Percentiles rank a stretch among this genome's conserved stretches.
Evolutionary conservation across 2,888 invertebrate genomes (phyloP).

Genomic region (Agonopterix alstromeriana): DNA sequence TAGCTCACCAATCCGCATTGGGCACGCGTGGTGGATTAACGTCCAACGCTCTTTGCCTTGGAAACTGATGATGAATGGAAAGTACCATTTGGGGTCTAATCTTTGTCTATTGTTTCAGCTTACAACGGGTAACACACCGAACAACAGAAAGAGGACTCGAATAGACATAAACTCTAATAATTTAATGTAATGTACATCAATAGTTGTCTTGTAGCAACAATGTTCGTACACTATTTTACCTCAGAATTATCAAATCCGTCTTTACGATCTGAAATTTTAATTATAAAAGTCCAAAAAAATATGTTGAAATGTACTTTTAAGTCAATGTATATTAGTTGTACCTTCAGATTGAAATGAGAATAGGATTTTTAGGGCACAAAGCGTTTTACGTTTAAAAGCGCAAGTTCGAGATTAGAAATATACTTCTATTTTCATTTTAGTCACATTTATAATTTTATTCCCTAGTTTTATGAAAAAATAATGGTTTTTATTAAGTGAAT

Average conservation of each 20-base stretch:
- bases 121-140: constrained; percentile 39
- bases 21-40: too few species aligned
- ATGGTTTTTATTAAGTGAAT: constrained; percentile 1
- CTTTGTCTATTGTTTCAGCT: constrained; percentile 25
- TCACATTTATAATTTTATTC: constrained; percentile 24
- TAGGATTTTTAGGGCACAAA: constrained; percentile 57
- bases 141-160: constrained; percentile 9
- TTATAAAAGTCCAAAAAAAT: not conserved
- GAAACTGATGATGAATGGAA: too few species aligned
- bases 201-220: constrained; percentile 19
- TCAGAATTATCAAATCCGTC: constrained; percentile 28
- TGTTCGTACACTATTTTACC: constrained; percentile 28
- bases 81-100: too few species aligned
- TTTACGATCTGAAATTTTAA: not conserved
- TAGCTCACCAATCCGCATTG: too few species aligned
- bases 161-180: constrained; percentile 22
- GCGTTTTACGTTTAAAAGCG: constrained; percentile 13
- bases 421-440: constrained; percentile 74
- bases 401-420: constrained; percentile 18
- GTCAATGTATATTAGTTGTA: not conserved
- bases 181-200: constrained; percentile 26
- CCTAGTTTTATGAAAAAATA: not conserved
- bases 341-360: constrained; percentile 62
- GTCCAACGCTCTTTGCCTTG: too few species aligned
- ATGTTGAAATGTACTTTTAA: not conserved